Evolutionary conservation across 2,113 vertebrate species (phyloP).

Genomic region (Lota lota): DNA sequence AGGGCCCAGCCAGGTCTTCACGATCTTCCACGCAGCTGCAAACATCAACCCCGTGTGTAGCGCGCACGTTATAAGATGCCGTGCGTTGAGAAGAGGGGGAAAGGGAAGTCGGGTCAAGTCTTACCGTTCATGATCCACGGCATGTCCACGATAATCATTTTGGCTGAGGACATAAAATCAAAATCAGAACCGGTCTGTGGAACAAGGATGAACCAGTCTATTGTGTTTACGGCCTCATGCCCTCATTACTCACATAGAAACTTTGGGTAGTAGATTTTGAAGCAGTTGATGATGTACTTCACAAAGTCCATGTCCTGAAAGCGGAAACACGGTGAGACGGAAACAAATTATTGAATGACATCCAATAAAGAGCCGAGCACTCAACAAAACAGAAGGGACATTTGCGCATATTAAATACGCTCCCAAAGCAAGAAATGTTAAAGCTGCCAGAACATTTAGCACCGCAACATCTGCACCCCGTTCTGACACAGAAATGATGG

Average conservation of each 20-base stretch:
- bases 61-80: background rate
- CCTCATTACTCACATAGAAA: conserved; percentile 89
- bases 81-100: too few species aligned
- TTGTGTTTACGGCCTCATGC: too few species aligned
- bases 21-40: conserved; percentile 94
- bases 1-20: conserved; percentile 93
- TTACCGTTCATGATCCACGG: conserved; percentile 99
- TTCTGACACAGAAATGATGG: too few species aligned
- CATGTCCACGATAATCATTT: conserved; percentile 98
- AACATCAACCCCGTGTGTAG: too few species aligned
- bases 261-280: conserved; percentile 96
- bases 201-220: too few species aligned
- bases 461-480: too few species aligned
- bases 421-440: too few species aligned
- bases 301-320: conserved; percentile 97
- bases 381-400: too few species aligned
- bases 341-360: background rate
- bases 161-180: conserved; percentile 78
- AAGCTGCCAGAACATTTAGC: too few species aligned
- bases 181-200: too few species aligned
- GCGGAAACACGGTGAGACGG: conserved; percentile 18
- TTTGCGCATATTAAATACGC: too few species aligned
- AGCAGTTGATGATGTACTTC: conserved; percentile 91
- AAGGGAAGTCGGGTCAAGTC: conserved; percentile 29
- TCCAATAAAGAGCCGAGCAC: too few species aligned